Base-by-base conservation (phyloP, 2,113 vertebrate species). In the Oreocharis arfaki region DNA sequence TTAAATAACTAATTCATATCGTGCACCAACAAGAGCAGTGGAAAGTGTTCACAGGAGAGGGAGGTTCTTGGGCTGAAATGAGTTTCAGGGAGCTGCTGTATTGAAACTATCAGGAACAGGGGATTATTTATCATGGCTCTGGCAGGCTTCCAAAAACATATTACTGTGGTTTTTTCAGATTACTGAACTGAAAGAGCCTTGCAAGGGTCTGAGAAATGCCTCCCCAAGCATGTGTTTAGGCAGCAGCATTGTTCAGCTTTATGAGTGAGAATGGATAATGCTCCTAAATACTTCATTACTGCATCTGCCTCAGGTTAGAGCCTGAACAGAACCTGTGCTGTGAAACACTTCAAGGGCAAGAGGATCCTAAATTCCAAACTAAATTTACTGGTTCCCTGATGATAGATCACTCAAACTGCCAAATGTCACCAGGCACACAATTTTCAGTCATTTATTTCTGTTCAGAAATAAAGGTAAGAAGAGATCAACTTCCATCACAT, bases 61-160 rank as follows among this genome's bases (percentile, higher is more conserved):
- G 87, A 84, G 71, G 50, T 73, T 86, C 41, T 79, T 6, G 46
- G 90, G 77, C 80, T 94, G 84, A 47, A 75, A 90, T 41, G 78
- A 86, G 67, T 82, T 95, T 92, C 71, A 79, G 86, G 50, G 75
- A 93, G 74, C 47, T 83, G 81, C 70, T 84, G 20, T 47, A 75
- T 57, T 83, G 81, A 41, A 89, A 33, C 70, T 83, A 47, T 79
- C 74, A 86, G 86, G 57, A 77, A n/a, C 83, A 88, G 81, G 85
- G 79, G 75, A 84, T 97, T 97, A 88, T 96, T 96, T 94, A 90
- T 88, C 87, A 89, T 2, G 33, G 57, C 47, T 57, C 49, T 86
- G 90, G 88, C 53, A 56, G 73, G 47, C 42, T 70, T 65, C 68
- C 89, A 92, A 50, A 88, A 61, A 33, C 59, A 49, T 4, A 65